These are phyloP conservation scores for Drosophila ironensis DNA, from an alignment of 1,140 invertebrate species.

Conservation along the genomic window DNA sequence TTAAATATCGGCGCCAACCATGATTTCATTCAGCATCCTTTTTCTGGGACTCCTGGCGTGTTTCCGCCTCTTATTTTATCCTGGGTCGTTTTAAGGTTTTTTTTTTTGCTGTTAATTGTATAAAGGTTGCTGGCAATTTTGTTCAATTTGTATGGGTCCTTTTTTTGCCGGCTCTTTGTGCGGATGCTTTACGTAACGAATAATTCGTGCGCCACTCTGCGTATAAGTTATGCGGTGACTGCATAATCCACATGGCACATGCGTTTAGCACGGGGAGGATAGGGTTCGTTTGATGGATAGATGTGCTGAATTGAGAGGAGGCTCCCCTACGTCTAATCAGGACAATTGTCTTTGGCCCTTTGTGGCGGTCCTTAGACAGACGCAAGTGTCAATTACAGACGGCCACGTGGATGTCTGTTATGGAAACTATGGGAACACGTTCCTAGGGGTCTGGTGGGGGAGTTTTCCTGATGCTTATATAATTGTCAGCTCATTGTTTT, in stretches of 20 bases:
- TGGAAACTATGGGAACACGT: conserved; percentile 7
- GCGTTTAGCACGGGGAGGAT: not conserved
- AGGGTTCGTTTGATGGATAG: conserved; percentile 25
- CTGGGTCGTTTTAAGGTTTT: conserved; percentile 28
- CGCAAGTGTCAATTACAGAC: conserved; percentile 68
- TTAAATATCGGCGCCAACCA: not conserved
- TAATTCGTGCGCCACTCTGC: conserved; percentile 46
- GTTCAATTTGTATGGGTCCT: conserved; percentile 63
- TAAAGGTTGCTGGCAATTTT: conserved; percentile 66
- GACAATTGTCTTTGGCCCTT: conserved; percentile 63
- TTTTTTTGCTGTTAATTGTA: conserved; percentile 49
- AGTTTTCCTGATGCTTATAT: conserved; percentile 56
- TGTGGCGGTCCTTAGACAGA: conserved; percentile 10
- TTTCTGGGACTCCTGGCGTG: conserved; percentile 27
- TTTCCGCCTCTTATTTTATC: conserved; percentile 17
- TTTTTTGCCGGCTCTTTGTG: conserved; percentile 41
- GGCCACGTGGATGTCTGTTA: conserved; percentile 18
- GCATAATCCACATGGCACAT: conserved; percentile 35
- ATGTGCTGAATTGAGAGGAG: conserved; percentile 20
- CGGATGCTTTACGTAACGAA: conserved; percentile 29
- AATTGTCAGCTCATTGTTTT: conserved; percentile 70
- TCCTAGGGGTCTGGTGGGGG: not conserved
- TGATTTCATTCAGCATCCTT: not conserved
- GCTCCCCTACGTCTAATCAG: conserved; percentile 36
- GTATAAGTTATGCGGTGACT: conserved; percentile 51